Conservation (phyloP, 1,140 invertebrate species). For the Lordiphosa stackelbergi region DNA sequence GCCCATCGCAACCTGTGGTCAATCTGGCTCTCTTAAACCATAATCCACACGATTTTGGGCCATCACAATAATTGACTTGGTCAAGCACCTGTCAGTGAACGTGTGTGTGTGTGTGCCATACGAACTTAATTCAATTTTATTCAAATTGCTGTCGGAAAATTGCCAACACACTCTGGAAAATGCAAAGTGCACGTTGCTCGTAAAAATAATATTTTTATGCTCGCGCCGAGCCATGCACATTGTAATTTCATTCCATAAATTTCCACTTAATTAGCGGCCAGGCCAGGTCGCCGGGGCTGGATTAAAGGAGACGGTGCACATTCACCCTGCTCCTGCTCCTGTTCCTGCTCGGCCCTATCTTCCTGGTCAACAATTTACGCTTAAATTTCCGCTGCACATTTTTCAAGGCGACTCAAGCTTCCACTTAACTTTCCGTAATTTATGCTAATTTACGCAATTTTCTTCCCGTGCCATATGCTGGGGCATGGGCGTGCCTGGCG, state of each 20-base stretch:
- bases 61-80: constrained; percentile 54
- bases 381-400: constrained; percentile 73
- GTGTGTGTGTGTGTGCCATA: constrained; percentile 10
- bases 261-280: constrained; percentile 70
- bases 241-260: constrained; percentile 72
- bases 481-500: constrained; percentile 16
- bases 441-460: constrained; percentile 73
- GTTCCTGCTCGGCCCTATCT: constrained; percentile 12
- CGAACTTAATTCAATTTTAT: constrained; percentile 69
- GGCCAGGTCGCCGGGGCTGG: constrained; percentile 20
- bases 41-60: constrained; percentile 40
- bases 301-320: neutral
- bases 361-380: constrained; percentile 65
- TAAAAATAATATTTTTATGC: constrained; percentile 68
- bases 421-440: constrained; percentile 62
- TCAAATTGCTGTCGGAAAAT: constrained; percentile 65
- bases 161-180: constrained; percentile 28
- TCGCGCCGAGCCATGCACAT: constrained; percentile 34
- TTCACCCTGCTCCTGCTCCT: neutral
- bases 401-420: constrained; percentile 70
- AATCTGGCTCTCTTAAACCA: constrained; percentile 13
- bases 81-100: neutral
- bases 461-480: constrained; percentile 8
- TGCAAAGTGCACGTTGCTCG: constrained; percentile 14
- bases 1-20: constrained; percentile 23